Percentiles rank a stretch among this genome's conserved stretches.
Evolutionary conservation across 2,888 invertebrate genomes (phyloP).

Genomic region (Dendrolimus houi): DNA sequence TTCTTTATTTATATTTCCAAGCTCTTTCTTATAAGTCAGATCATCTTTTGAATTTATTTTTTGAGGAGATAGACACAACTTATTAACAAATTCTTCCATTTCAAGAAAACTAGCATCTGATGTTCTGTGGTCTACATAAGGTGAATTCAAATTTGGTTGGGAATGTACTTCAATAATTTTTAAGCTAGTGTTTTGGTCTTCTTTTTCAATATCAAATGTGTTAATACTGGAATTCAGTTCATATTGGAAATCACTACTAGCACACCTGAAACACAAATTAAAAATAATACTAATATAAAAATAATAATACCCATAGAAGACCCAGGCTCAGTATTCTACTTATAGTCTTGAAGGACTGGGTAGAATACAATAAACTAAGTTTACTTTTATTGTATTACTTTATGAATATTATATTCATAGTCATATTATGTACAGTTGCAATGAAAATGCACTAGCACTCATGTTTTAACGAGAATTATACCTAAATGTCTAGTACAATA

Average conservation of each 20-base stretch:
- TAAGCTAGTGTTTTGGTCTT: conserved; percentile 27
- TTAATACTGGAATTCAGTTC: neutral
- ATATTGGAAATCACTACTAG: neutral
- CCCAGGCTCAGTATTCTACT: no score
- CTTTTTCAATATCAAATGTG: conserved; percentile 5
- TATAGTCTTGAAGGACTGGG: no score
- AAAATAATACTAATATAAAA: neutral
- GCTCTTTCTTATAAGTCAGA: neutral
- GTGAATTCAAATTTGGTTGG: conserved; percentile 34
- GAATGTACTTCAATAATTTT: conserved; percentile 51
- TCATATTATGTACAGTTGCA: no score
- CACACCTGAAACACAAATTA: neutral
- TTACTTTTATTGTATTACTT: no score
- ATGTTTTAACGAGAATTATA: no score
- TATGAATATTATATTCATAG: no score
- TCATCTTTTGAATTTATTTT: conserved; percentile 2
- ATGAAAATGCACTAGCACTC: no score
- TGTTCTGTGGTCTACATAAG: conserved; percentile 19
- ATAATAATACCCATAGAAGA: no score
- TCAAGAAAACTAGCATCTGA: conserved; percentile 45
- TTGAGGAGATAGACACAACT: conserved; percentile 23
- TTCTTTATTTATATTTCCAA: neutral
- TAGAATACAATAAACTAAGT: no score
- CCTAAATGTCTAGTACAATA: no score
- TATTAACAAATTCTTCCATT: conserved; percentile 39